These are phyloP conservation scores for Stenoptilia bipunctidactyla DNA, from an alignment of 2,888 invertebrate species.

Conservation along the genomic window DNA sequence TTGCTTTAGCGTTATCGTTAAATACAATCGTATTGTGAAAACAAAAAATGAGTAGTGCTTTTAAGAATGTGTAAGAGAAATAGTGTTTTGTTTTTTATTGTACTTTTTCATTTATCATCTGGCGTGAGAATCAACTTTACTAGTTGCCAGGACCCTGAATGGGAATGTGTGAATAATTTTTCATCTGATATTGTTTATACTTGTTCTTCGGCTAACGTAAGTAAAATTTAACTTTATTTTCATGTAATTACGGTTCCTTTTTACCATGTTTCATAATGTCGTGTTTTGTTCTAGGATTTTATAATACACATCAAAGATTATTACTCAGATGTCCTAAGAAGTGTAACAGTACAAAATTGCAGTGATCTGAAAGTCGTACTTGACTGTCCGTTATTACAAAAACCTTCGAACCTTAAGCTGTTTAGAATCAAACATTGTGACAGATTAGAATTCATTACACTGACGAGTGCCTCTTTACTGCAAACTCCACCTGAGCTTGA, in stretches of 20 bases:
- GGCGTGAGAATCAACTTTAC: conserved; percentile 51
- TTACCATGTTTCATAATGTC: too few species aligned
- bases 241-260: too few species aligned
- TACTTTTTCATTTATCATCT: conserved; percentile 21
- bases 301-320: conserved; percentile 62
- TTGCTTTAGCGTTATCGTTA: background rate
- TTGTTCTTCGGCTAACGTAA: conserved; percentile 41
- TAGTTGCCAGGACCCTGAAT: conserved; percentile 45
- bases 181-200: conserved; percentile 45
- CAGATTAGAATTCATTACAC: conserved; percentile 40
- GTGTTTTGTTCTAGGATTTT: conserved; percentile 54
- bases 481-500: conserved; percentile 54
- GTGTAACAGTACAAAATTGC: conserved; percentile 60
- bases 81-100: conserved; percentile 16
- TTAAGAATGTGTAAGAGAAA: background rate
- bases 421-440: conserved; percentile 49
- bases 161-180: conserved; percentile 50
- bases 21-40: too few species aligned
- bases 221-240: conserved; percentile 20
- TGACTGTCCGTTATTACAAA: conserved; percentile 53
- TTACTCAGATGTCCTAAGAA: conserved; percentile 52
- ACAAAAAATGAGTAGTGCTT: background rate
- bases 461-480: conserved; percentile 30
- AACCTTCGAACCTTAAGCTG: conserved; percentile 43
- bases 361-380: conserved; percentile 52